Conservation (phyloP, 1,140 invertebrate genomes). For the Zaprionus lachaisei region DNA sequence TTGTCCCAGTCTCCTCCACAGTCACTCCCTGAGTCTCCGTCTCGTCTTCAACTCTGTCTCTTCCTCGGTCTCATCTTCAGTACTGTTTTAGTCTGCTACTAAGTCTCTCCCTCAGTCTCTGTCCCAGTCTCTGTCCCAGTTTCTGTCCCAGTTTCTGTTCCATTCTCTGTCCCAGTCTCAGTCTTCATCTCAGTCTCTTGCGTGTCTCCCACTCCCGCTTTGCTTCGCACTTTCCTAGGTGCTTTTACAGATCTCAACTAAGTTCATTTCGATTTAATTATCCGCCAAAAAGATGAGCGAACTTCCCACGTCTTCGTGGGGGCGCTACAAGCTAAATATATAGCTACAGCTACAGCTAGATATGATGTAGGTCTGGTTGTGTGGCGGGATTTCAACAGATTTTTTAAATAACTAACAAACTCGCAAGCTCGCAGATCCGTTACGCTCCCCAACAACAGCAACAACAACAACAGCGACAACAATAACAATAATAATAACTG, state of each 20-base stretch:
- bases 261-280: constrained; percentile 80
- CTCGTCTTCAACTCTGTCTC: too few species aligned
- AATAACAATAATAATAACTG: constrained; percentile 27
- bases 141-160: not conserved
- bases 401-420: constrained; percentile 71
- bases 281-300: constrained; percentile 63
- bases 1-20: too few species aligned
- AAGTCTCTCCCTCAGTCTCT: too few species aligned
- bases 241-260: constrained; percentile 67
- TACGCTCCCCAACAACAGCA: constrained; percentile 32
- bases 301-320: constrained; percentile 61
- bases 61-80: too few species aligned
- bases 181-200: constrained; percentile 9
- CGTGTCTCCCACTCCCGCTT: constrained; percentile 27
- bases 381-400: constrained; percentile 73
- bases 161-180: not conserved
- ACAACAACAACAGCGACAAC: constrained; percentile 5
- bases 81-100: not conserved
- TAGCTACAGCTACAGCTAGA: not conserved
- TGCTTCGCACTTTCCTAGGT: constrained; percentile 1
- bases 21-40: too few species aligned
- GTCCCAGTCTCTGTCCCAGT: not conserved
- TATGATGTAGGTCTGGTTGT: constrained; percentile 1
- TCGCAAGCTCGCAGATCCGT: constrained; percentile 49
- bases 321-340: not conserved